These are phyloP conservation scores for Agrypnia vestita DNA, from an alignment of 1,140 invertebrate species.

Conservation along the genomic window DNA sequence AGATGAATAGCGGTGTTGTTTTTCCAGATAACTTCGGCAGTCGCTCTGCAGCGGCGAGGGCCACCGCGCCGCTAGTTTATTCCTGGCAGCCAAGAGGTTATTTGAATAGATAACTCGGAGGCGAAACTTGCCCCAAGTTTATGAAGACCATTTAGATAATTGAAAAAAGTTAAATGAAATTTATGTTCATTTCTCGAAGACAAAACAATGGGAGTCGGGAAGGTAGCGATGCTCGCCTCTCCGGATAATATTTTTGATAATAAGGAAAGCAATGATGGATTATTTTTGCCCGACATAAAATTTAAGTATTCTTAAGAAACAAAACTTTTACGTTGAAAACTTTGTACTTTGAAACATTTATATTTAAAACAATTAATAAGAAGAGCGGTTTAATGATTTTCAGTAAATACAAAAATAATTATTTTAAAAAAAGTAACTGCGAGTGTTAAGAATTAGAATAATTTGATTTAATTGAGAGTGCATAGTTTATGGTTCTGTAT, in stretches of 20 bases:
- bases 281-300: neutral
- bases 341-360: no score
- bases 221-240: conserved; percentile 8
- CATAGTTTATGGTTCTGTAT: no score
- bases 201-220: conserved; percentile 31
- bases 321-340: no score
- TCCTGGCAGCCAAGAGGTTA: conserved; percentile 33
- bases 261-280: neutral
- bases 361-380: no score
- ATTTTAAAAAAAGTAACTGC: no score
- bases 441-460: no score
- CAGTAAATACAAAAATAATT: no score
- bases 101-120: conserved; percentile 28
- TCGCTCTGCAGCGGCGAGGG: conserved; percentile 20
- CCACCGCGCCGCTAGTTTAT: conserved; percentile 23
- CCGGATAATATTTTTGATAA: neutral
- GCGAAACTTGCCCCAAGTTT: conserved; percentile 13
- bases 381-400: no score
- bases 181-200: conserved; percentile 38
- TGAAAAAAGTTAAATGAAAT: conserved; percentile 42
- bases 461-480: no score
- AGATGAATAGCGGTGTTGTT: conserved; percentile 42
- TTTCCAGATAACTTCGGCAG: conserved; percentile 36
- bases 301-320: no score
- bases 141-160: conserved; percentile 40